These are phyloP conservation scores for Siniperca knerii DNA, from an alignment of 2,113 vertebrate genomes.

Conservation along the genomic window DNA sequence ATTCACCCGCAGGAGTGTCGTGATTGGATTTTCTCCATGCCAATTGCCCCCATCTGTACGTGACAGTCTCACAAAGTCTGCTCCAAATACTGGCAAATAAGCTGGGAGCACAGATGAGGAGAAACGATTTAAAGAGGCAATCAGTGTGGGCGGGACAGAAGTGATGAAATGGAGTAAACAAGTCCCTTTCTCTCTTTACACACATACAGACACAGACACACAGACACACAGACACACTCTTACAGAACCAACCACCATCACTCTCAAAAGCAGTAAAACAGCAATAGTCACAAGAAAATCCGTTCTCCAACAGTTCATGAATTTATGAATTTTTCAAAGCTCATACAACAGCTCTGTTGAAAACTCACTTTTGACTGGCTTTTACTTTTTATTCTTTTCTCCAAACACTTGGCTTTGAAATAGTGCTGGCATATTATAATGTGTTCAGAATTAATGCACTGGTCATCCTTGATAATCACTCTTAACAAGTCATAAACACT, in stretches of 20 bases:
- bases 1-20: conserved; percentile 1
- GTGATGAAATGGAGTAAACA: conserved; percentile 64
- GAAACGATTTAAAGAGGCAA: conserved; percentile 49
- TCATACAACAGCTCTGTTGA: conserved; percentile 15
- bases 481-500: background rate
- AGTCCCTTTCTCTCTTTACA: conserved; percentile 22
- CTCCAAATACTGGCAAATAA: conserved; percentile 36
- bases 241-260: conserved; percentile 11
- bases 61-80: conserved; percentile 23
- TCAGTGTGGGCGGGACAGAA: conserved; percentile 47
- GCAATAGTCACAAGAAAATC: conserved; percentile 42
- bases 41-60: conserved; percentile 27
- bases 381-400: background rate
- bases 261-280: conserved; percentile 39
- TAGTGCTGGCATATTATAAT: background rate
- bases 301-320: conserved; percentile 46
- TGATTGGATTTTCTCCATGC: conserved; percentile 33
- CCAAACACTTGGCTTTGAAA: conserved; percentile 19
- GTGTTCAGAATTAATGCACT: background rate
- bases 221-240: conserved; percentile 3
- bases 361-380: conserved; percentile 12
- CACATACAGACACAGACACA: conserved; percentile 11
- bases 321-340: conserved; percentile 61
- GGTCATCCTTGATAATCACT: background rate
- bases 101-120: conserved; percentile 36